Conservation (phyloP, 2,888 invertebrate species). For the Iselma pallidipennis region DNA sequence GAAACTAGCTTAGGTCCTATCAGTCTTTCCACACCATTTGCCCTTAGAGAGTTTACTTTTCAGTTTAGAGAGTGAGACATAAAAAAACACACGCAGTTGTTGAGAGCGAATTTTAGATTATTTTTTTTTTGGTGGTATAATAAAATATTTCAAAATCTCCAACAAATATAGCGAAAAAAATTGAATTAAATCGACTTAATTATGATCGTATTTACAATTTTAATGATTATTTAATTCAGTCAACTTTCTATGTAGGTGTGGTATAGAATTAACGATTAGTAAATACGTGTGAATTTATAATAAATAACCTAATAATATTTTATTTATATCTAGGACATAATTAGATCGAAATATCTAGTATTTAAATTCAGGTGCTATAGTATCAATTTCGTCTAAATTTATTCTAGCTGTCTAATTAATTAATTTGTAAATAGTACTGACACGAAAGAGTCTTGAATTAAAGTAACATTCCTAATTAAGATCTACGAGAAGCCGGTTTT, state of each 20-base stretch:
- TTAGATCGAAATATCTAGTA: not conserved
- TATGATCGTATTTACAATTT: too few relatives aligned
- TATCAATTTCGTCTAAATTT: not conserved
- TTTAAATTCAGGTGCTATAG: not conserved
- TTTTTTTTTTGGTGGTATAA: too few relatives aligned
- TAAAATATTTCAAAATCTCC: too few relatives aligned
- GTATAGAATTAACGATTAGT: not conserved
- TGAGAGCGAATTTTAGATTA: too few relatives aligned
- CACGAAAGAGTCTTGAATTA: not conserved
- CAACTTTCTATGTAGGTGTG: not conserved
- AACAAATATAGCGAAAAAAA: too few relatives aligned
- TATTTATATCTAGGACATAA: not conserved
- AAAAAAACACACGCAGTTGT: too few relatives aligned
- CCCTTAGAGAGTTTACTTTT: slow-evolving; percentile 35
- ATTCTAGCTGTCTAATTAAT: not conserved
- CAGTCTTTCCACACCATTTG: slow-evolving; percentile 44
- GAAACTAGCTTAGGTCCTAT: slow-evolving; percentile 32
- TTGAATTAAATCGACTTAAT: too few relatives aligned
- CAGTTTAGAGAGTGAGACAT: too few relatives aligned
- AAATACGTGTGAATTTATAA: not conserved
- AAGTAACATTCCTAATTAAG: not conserved
- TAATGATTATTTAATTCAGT: not conserved
- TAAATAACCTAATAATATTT: not conserved
- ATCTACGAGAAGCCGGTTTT: not conserved
- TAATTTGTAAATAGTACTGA: not conserved